Conservation (phyloP, 2,888 invertebrate species). For the Xestia sexstrigata region DNA sequence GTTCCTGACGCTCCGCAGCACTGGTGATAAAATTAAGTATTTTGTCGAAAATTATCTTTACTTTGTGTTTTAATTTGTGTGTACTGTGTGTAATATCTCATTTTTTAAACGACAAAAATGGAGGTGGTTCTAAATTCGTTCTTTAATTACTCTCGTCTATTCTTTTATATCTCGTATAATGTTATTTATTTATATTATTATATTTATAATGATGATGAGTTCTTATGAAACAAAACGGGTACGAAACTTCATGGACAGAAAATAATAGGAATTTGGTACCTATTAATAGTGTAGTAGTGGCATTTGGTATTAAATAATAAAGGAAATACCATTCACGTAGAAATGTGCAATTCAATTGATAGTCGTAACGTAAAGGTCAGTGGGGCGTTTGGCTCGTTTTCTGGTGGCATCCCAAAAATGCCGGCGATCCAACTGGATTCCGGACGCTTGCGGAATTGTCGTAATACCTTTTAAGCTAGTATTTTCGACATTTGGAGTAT, state of each 20-base stretch:
- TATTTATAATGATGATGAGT: too few relatives aligned
- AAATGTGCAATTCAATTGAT: slow-evolving; percentile 24
- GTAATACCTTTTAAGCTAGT: not conserved
- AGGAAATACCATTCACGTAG: slow-evolving; percentile 23
- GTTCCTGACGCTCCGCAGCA: not conserved
- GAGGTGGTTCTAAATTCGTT: not conserved
- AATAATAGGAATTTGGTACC: not conserved
- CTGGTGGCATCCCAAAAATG: slow-evolving; percentile 49
- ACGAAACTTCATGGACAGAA: not conserved
- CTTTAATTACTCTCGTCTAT: not conserved
- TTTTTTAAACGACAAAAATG: not conserved
- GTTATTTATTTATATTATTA: too few relatives aligned
- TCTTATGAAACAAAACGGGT: not conserved
- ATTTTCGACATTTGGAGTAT: not conserved
- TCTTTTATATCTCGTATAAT: too few relatives aligned
- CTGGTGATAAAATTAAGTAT: slow-evolving; percentile 6
- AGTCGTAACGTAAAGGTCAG: slow-evolving; percentile 53
- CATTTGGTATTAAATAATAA: slow-evolving; percentile 15
- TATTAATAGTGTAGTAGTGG: not conserved
- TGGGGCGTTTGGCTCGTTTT: slow-evolving; percentile 28
- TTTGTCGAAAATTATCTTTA: not conserved
- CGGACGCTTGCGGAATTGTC: slow-evolving; percentile 8
- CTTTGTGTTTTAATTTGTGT: not conserved
- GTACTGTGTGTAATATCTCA: not conserved
- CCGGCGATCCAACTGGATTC: slow-evolving; percentile 30